phyloP scores from a whole-genome alignment of 1,140 invertebrate genomes.

The Tetragonula clypearis region DNA sequence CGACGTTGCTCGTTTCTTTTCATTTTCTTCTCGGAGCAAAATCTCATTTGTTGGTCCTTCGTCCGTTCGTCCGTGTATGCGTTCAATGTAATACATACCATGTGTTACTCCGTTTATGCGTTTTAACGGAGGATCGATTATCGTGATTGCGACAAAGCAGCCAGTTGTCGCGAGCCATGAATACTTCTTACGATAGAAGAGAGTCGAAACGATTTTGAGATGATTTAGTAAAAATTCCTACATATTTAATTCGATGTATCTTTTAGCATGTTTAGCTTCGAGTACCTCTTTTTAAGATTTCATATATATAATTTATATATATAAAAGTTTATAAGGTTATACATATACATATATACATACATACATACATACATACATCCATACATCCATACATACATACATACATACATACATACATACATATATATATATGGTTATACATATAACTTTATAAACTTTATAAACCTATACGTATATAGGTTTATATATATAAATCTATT shows the following conservation, averaged over 20 bases:
- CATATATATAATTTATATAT: too few relatives aligned
- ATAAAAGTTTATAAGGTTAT: too few relatives aligned
- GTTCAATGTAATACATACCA: not conserved
- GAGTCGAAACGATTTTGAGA: not conserved
- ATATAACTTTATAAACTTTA: too few relatives aligned
- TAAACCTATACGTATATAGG: too few relatives aligned
- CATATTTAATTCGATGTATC: conserved; percentile 54
- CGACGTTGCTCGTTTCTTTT: not conserved
- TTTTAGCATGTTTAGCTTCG: conserved; percentile 22
- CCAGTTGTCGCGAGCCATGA: not conserved
- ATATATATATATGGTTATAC: not conserved
- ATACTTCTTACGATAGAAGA: conserved; percentile 25
- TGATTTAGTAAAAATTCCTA: conserved; percentile 49
- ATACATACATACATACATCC: not conserved
- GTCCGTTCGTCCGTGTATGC: not conserved
- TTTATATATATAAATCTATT: too few relatives aligned
- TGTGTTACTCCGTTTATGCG: not conserved
- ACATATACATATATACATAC: too few relatives aligned
- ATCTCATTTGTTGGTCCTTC: not conserved
- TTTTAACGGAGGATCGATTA: conserved; percentile 8
- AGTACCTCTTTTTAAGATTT: not conserved
- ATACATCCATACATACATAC: too few relatives aligned
- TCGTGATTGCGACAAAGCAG: conserved; percentile 1
- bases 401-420: too few relatives aligned
- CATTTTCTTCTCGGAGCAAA: not conserved